Evolutionary conservation across 2,797 vertebrate species (phyloP).

Genomic region (Ptychadena robeensis): DNA sequence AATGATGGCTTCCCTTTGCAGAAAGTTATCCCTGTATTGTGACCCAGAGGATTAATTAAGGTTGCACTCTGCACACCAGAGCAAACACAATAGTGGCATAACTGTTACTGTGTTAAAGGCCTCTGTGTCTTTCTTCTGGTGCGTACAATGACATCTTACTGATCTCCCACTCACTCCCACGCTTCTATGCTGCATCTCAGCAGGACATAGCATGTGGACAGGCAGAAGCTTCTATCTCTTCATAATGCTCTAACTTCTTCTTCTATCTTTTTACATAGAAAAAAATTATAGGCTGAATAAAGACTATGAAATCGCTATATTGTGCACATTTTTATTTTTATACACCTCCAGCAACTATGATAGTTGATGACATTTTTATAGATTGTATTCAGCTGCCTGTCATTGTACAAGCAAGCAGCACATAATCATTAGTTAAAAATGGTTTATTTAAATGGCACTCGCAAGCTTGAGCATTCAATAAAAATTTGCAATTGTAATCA

Average conservation of each 20-base stretch:
- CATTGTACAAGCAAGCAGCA: background rate
- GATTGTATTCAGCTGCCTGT: background rate
- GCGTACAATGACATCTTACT: slow-evolving; percentile 46
- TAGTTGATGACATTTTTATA: background rate
- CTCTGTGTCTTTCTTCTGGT: slow-evolving; percentile 14
- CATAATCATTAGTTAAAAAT: background rate
- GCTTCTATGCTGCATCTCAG: slow-evolving; percentile 26
- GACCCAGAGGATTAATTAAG: slow-evolving; percentile 40
- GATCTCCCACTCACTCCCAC: slow-evolving; percentile 60
- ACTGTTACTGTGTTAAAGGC: slow-evolving; percentile 21
- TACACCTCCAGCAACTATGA: background rate
- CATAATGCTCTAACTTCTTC: background rate
- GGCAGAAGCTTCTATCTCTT: slow-evolving; percentile 28
- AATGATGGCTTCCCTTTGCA: background rate
- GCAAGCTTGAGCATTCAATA: background rate
- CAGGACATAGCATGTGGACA: slow-evolving; percentile 37
- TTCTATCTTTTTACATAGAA: background rate
- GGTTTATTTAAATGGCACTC: background rate
- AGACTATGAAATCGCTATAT: background rate
- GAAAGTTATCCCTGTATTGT: background rate
- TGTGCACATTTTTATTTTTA: background rate
- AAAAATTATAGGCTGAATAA: slow-evolving; percentile 17
- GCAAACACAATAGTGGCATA: background rate
- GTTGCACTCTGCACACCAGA: slow-evolving; percentile 4
- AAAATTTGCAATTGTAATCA: background rate